A percentile compares a stretch with the other conserved stretches of the same genome.
These are phyloP conservation scores for Beris morrisii DNA, from an alignment of 2,888 invertebrate genomes.

Conservation along the genomic window DNA sequence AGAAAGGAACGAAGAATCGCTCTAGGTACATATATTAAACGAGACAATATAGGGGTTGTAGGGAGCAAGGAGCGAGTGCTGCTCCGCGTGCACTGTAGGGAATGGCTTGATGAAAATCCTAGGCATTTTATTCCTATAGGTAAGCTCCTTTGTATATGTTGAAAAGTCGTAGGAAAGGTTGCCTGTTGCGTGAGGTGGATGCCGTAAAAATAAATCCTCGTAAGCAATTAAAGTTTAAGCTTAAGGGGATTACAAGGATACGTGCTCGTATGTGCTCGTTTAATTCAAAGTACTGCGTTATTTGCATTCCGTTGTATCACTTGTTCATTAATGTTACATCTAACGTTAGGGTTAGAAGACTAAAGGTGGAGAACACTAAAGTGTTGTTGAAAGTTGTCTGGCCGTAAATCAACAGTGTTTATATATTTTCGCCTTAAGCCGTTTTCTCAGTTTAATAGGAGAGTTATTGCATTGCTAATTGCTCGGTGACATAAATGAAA, in stretches of 20 bases:
- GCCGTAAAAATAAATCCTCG: slow-evolving; percentile 39
- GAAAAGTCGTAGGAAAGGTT: background rate
- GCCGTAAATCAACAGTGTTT: slow-evolving; percentile 29
- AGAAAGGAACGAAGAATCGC: slow-evolving; percentile 24
- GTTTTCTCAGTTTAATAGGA: slow-evolving; percentile 24
- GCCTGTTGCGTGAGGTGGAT: slow-evolving; percentile 38
- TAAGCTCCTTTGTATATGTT: background rate
- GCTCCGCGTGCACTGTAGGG: background rate
- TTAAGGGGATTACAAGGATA: slow-evolving; percentile 15
- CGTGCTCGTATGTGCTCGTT: slow-evolving; percentile 20
- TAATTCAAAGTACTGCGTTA: slow-evolving; percentile 19
- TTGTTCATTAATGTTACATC: slow-evolving; percentile 23
- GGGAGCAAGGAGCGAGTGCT: background rate
- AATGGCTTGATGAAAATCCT: slow-evolving; percentile 15
- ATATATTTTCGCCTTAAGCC: slow-evolving; percentile 27
- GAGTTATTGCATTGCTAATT: slow-evolving; percentile 30
- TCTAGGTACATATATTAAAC: background rate
- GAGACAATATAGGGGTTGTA: background rate
- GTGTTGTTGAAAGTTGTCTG: slow-evolving; percentile 10
- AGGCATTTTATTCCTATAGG: slow-evolving; percentile 7
- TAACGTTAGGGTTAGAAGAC: too few relatives aligned
- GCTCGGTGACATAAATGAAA: slow-evolving; percentile 24
- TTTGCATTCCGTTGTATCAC: slow-evolving; percentile 31
- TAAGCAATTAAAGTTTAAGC: slow-evolving; percentile 39
- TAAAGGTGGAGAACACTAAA: background rate